Evolutionary conservation across 2,888 invertebrate species (phyloP).

Genomic region (Lacanobia wlatinum): DNA sequence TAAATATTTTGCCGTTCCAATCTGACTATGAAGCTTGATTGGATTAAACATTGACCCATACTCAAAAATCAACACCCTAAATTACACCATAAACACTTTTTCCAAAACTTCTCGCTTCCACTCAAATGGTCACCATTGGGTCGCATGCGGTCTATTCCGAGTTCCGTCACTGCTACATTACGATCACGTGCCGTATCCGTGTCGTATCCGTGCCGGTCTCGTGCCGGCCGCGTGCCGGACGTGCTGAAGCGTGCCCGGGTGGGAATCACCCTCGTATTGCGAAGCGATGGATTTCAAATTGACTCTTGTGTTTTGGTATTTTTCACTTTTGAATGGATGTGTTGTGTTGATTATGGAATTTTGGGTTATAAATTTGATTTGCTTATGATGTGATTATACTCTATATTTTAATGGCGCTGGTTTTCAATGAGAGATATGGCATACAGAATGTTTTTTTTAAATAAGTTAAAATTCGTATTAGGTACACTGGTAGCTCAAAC

Average conservation of each 20-base stretch:
- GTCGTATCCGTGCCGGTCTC: constrained; percentile 64
- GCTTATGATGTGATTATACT: neutral
- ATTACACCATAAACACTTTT: constrained; percentile 56
- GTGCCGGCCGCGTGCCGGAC: constrained; percentile 60
- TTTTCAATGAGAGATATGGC: too few species aligned
- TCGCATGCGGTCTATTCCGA: constrained; percentile 74
- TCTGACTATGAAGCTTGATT: neutral
- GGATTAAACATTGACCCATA: neutral
- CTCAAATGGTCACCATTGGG: constrained; percentile 77
- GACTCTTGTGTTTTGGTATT: constrained; percentile 66
- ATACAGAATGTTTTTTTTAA: too few species aligned
- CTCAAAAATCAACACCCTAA: constrained; percentile 33
- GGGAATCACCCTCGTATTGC: constrained; percentile 77
- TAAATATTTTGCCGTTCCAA: neutral
- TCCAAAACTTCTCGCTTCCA: constrained; percentile 76
- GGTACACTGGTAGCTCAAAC: too few species aligned
- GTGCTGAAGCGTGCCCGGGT: constrained; percentile 11
- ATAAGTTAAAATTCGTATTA: too few species aligned
- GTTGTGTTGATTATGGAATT: constrained; percentile 32
- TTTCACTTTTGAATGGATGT: constrained; percentile 61
- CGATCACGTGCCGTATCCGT: constrained; percentile 75
- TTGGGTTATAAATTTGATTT: constrained; percentile 53
- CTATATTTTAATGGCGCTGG: too few species aligned
- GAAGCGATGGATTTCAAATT: constrained; percentile 69
- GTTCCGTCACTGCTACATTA: constrained; percentile 79